Evolutionary conservation across 2,113 vertebrate species (phyloP).

Genomic region (Entelurus aequoreus): DNA sequence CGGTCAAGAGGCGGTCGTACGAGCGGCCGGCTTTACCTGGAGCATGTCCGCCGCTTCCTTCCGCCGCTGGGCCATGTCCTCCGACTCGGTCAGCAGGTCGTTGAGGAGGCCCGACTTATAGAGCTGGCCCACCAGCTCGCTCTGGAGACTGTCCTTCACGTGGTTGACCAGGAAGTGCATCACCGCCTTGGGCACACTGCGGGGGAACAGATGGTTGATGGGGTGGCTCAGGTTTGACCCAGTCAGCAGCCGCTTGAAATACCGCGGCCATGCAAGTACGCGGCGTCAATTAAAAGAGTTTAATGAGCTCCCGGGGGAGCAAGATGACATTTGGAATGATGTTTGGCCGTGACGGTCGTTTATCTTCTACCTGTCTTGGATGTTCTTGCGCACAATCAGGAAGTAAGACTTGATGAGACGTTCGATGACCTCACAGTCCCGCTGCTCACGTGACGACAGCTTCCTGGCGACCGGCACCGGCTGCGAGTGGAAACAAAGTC

Average conservation of each 20-base stretch:
- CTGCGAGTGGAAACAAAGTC: conserved; percentile 48
- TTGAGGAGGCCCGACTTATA: conserved; percentile 92
- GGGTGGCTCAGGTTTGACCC: conserved; percentile 11
- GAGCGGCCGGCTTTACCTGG: conserved; percentile 73
- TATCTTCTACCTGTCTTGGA: conserved; percentile 89
- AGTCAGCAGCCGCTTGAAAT: conserved; percentile 57
- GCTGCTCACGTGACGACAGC: conserved; percentile 92
- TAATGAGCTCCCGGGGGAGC: background rate
- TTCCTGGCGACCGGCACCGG: conserved; percentile 95
- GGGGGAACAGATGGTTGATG: conserved; percentile 27
- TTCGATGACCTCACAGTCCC: conserved; percentile 98
- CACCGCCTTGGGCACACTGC: conserved; percentile 95
- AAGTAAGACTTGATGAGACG: conserved; percentile 98
- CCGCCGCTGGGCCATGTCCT: conserved; percentile 97
- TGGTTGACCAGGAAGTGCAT: conserved; percentile 99
- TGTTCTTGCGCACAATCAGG: conserved; percentile 97
- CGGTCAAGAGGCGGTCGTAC: background rate
- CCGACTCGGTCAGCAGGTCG: conserved; percentile 93
- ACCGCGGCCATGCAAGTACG: too few species aligned
- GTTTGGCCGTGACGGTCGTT: background rate
- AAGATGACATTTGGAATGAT: too few species aligned
- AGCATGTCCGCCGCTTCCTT: conserved; percentile 98
- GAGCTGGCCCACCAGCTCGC: conserved; percentile 94
- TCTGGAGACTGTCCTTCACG: conserved; percentile 97
- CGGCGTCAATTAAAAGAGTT: too few species aligned